Base-by-base conservation (phyloP, 2,888 invertebrate species). In the Rhagium mordax region DNA sequence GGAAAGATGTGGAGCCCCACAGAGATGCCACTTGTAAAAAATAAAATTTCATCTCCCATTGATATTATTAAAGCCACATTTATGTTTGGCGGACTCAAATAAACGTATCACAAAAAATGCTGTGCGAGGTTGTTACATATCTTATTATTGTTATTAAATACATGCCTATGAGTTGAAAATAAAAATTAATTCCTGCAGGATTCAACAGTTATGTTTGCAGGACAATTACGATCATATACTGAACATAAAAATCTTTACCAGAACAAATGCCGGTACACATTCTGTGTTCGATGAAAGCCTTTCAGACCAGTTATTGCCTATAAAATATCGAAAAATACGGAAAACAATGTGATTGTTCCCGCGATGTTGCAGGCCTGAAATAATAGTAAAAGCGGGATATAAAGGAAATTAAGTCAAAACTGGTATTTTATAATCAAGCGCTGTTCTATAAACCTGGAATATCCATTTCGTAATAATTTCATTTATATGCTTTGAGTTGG, bases 381-480 rank as follows among this genome's bases (percentile, higher is more conserved):
- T 57, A 57, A 24, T 27, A 27, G 55, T 57, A 15, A 57, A 57
- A 57, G 1, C 27, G n/a, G 24, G 55, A 57, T 27, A 57, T 24
- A 27, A 6, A 57, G 55, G 55, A 57, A 57, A 57, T 57, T 57
- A 27, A 57, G 55, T 57, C 24, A 27, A 5, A 57, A 57, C 55
- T 41, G 41, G 41, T 24, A 4, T 41, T 41, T 41, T 33, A 33
- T 33, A 33, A 33, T 33, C 2, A 4, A n/a, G 41, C 3, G 13
- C n/a, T n/a, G n/a, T 41, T 41, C n/a, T 41, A n/a, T 41, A 41
- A 41, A n/a, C 41, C 3, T n/a, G 13, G 3, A 41, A 41, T n/a
- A 41, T 41, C n/a, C n/a, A 41, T 41, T 41, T 41, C 2, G 3
- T 41, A 41, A 10, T 8, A 41, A 41, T 41, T 13, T 41, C 41